Conservation (phyloP, 2,888 invertebrate species). For the Ormyrus thymus region DNA sequence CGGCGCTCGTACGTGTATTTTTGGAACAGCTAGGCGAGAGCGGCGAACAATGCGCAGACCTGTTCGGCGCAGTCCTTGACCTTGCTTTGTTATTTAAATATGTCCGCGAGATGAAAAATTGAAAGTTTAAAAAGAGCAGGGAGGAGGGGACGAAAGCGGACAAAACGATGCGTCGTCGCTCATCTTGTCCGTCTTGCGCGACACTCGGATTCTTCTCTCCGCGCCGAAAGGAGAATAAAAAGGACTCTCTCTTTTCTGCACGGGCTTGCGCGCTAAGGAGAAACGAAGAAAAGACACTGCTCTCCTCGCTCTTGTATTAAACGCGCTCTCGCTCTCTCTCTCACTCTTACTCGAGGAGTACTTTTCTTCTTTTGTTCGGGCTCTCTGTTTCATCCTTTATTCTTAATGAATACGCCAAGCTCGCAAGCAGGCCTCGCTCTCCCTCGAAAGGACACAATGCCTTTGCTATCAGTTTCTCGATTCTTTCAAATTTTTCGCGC, state of each 20-base stretch:
- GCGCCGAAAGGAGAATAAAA: slow-evolving; percentile 36
- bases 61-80: slow-evolving; percentile 29
- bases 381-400: slow-evolving; percentile 56
- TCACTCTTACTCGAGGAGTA: slow-evolving; percentile 48
- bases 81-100: slow-evolving; percentile 41
- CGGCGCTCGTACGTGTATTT: too few species aligned
- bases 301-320: slow-evolving; percentile 53
- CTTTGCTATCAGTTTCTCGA: slow-evolving; percentile 52
- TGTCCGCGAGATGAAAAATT: slow-evolving; percentile 40
- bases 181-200: slow-evolving; percentile 45
- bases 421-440: neutral
- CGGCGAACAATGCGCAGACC: neutral
- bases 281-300: slow-evolving; percentile 51
- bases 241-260: neutral
- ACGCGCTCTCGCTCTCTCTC: slow-evolving; percentile 36
- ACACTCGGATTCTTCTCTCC: slow-evolving; percentile 37
- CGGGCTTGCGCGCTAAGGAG: slow-evolving; percentile 19
- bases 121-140: slow-evolving; percentile 23
- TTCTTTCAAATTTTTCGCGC: slow-evolving; percentile 53
- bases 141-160: slow-evolving; percentile 1
- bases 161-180: slow-evolving; percentile 53
- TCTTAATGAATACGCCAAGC: slow-evolving; percentile 52
- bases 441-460: slow-evolving; percentile 44
- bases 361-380: slow-evolving; percentile 55
- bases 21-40: too few species aligned